phyloP scores from a whole-genome alignment of 2,888 invertebrate species.

The Drosophila hamatofila region DNA sequence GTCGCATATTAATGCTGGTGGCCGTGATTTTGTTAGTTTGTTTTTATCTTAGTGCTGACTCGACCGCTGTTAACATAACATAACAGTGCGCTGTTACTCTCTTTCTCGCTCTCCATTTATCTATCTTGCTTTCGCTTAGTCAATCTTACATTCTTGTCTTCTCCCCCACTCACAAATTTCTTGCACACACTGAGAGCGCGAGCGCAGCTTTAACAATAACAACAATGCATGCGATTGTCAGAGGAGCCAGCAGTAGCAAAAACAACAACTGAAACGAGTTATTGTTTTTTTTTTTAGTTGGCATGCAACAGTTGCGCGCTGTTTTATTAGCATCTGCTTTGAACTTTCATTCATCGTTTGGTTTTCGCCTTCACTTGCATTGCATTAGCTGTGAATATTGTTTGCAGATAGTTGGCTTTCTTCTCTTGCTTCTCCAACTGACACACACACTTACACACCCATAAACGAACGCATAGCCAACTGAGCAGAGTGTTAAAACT shows the following conservation, averaged over 20 bases:
- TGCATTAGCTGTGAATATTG: conserved; percentile 35
- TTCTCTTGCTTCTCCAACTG: conserved; percentile 46
- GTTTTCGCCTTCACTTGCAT: conserved; percentile 41
- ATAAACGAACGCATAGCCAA: not conserved
- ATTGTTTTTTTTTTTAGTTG: conserved; percentile 50
- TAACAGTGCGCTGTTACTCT: conserved; percentile 40
- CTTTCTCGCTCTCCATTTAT: not conserved
- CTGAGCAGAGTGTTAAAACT: conserved; percentile 29
- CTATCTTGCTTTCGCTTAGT: not conserved
- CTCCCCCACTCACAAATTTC: conserved; percentile 10
- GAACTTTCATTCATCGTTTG: conserved; percentile 62
- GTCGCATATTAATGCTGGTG: conserved; percentile 57
- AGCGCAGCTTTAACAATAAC: conserved; percentile 38
- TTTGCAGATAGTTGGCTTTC: conserved; percentile 61
- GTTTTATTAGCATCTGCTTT: conserved; percentile 61
- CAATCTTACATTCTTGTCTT: conserved; percentile 1
- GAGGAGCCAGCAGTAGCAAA: conserved; percentile 26
- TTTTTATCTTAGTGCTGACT: conserved; percentile 38
- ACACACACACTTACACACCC: not conserved
- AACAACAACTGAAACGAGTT: conserved; percentile 58
- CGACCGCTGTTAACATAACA: conserved; percentile 52
- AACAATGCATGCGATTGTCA: conserved; percentile 56
- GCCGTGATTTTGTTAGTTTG: conserved; percentile 25
- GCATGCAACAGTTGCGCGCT: conserved; percentile 40
- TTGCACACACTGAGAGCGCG: not conserved